These are phyloP conservation scores for Drosophila meridiana DNA, from an alignment of 2,888 invertebrate genomes.

Conservation along the genomic window DNA sequence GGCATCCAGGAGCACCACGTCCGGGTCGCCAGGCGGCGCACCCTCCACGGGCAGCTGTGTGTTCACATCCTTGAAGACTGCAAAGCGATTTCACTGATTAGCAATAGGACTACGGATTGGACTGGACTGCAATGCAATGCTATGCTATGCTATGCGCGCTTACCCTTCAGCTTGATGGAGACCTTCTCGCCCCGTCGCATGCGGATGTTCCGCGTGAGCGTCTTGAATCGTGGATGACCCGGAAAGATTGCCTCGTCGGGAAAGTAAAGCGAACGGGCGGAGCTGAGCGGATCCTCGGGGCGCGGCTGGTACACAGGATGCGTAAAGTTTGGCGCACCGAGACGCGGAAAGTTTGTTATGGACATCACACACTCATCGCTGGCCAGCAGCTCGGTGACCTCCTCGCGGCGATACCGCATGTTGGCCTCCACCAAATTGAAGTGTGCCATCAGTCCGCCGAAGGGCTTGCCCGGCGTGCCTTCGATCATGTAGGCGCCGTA, in stretches of 20 bases:
- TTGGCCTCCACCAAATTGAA: conserved; percentile 99
- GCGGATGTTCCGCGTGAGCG: conserved; percentile 96
- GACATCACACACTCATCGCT: conserved; percentile 94
- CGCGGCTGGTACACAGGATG: conserved; percentile 89
- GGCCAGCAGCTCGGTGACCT: conserved; percentile 91
- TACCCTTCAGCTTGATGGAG: conserved; percentile 97
- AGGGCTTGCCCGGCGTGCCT: conserved; percentile 98
- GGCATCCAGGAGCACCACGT: conserved; percentile 99
- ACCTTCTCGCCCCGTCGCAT: conserved; percentile 97
- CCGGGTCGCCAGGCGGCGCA: conserved; percentile 90
- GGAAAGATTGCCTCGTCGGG: conserved; percentile 97
- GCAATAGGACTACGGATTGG: neutral
- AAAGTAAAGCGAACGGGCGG: conserved; percentile 94
- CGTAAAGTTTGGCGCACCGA: conserved; percentile 96
- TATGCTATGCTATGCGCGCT: neutral
- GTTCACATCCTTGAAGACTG: conserved; percentile 95
- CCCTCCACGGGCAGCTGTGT: conserved; percentile 95
- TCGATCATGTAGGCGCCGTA: conserved; percentile 99
- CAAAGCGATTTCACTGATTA: neutral
- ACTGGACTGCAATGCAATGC: too few species aligned
- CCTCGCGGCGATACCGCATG: conserved; percentile 94
- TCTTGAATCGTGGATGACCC: conserved; percentile 98
- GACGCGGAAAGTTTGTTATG: conserved; percentile 96
- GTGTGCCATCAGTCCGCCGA: conserved; percentile 97
- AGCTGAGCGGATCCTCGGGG: conserved; percentile 90